These are phyloP conservation scores for Discoglossus pictus DNA, from an alignment of 2,797 vertebrate genomes.

Conservation along the genomic window DNA sequence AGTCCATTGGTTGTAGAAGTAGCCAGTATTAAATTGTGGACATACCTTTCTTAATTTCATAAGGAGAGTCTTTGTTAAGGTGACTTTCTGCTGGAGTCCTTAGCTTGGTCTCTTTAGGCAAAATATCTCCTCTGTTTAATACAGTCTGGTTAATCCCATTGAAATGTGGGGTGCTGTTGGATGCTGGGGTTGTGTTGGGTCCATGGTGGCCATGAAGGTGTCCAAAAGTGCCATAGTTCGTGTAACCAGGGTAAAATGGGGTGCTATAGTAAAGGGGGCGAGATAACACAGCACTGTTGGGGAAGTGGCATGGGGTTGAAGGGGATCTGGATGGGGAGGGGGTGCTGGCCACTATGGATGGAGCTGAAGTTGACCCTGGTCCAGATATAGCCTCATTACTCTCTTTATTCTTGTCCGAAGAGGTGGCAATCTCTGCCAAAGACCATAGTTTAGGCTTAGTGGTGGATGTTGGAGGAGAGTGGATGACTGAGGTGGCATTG, in stretches of 20 bases:
- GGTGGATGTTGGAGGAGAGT: slow-evolving; percentile 80
- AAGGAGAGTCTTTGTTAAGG: slow-evolving; percentile 96
- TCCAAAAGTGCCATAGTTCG: slow-evolving; percentile 97
- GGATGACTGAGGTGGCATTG: slow-evolving; percentile 89
- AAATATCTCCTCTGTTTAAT: slow-evolving; percentile 92
- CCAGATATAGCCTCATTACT: slow-evolving; percentile 61
- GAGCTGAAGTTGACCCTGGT: slow-evolving; percentile 58
- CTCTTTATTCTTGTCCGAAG: slow-evolving; percentile 91
- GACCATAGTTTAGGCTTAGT: slow-evolving; percentile 97
- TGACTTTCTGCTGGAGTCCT: slow-evolving; percentile 92
- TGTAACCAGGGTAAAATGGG: slow-evolving; percentile 95
- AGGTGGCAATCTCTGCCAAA: slow-evolving; percentile 94
- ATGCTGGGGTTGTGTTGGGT: slow-evolving; percentile 71
- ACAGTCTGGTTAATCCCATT: slow-evolving; percentile 99
- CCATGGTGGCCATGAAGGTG: slow-evolving; percentile 88
- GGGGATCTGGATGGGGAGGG: slow-evolving; percentile 73
- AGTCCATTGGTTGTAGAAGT: slow-evolving; percentile 77
- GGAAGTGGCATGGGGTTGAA: slow-evolving; percentile 81
- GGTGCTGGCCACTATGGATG: slow-evolving; percentile 71
- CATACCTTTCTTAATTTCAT: slow-evolving; percentile 99
- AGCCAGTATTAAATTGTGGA: slow-evolving; percentile 95
- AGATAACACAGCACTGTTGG: slow-evolving; percentile 87
- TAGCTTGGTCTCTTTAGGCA: slow-evolving; percentile 91
- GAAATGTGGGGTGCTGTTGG: slow-evolving; percentile 79
- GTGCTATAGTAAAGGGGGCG: slow-evolving; percentile 95